Percentiles rank a stretch among this genome's conserved stretches.
phyloP scores from a whole-genome alignment of 2,797 vertebrate genomes.

The Rhinophrynus dorsalis region DNA sequence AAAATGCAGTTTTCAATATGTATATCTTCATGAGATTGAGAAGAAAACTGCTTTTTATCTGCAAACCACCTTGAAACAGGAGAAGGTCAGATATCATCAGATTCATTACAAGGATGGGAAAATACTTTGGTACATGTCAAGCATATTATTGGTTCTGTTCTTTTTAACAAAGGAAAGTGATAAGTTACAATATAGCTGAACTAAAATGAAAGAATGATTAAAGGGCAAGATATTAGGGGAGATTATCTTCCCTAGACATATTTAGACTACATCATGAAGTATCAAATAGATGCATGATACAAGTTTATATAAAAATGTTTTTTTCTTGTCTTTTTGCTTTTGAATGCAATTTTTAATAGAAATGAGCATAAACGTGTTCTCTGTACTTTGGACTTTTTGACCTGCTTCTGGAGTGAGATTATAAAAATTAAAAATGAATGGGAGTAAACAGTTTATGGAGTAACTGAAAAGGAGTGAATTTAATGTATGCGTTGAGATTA shows the following conservation, averaged over 20 bases:
- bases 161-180: conserved; percentile 30
- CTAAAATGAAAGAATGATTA: conserved; percentile 34
- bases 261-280: not conserved
- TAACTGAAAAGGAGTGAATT: not conserved
- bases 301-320: not conserved
- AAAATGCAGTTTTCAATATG: conserved; percentile 1
- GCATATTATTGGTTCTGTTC: conserved; percentile 33
- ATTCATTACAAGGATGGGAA: conserved; percentile 30
- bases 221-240: not conserved
- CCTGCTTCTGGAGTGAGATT: not conserved
- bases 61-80: conserved; percentile 36
- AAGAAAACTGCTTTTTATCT: conserved; percentile 23
- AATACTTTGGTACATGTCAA: conserved; percentile 27
- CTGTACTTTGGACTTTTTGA: not conserved
- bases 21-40: conserved; percentile 5
- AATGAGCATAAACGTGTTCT: not conserved
- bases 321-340: not conserved
- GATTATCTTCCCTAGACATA: conserved; percentile 14
- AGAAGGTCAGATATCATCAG: conserved; percentile 45
- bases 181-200: conserved; percentile 26
- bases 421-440: not conserved
- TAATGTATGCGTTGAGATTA: not conserved
- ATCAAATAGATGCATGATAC: conserved; percentile 1
- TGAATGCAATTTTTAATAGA: not conserved
- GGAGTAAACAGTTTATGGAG: not conserved